Evolutionary conservation across 1,140 invertebrate species (phyloP).

Genomic region (Drosophila burlai): DNA sequence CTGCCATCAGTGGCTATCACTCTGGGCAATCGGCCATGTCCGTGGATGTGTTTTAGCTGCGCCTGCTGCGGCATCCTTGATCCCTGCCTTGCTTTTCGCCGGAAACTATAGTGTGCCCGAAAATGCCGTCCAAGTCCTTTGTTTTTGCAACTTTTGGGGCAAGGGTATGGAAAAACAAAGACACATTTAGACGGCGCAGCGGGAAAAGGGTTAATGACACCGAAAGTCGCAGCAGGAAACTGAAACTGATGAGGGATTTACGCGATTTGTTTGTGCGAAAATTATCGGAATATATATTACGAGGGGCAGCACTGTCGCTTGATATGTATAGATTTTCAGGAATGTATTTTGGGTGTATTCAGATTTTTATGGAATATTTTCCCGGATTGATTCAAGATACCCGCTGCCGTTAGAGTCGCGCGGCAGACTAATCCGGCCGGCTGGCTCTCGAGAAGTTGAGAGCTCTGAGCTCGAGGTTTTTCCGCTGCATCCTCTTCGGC

Average conservation of each 20-base stretch:
- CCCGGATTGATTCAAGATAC: slow-evolving; percentile 10
- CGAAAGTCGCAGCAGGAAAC: slow-evolving; percentile 18
- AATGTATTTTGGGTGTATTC: slow-evolving; percentile 36
- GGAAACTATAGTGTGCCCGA: slow-evolving; percentile 17
- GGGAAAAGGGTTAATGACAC: slow-evolving; percentile 41
- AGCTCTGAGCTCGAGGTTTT: slow-evolving; percentile 35
- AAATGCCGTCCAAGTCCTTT: slow-evolving; percentile 19
- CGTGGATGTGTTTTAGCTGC: slow-evolving; percentile 63
- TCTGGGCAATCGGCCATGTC: slow-evolving; percentile 60
- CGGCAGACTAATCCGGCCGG: slow-evolving; percentile 74
- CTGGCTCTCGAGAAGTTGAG: slow-evolving; percentile 46
- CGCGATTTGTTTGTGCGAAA: slow-evolving; percentile 17
- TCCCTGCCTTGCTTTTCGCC: background rate
- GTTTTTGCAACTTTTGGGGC: slow-evolving; percentile 21
- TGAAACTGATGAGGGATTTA: slow-evolving; percentile 10
- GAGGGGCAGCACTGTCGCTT: background rate
- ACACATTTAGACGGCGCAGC: slow-evolving; percentile 20
- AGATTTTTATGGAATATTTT: slow-evolving; percentile 9
- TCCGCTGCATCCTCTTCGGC: slow-evolving; percentile 34
- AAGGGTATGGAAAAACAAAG: slow-evolving; percentile 20
- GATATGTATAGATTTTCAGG: slow-evolving; percentile 39
- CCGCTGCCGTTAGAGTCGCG: slow-evolving; percentile 69
- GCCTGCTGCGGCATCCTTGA: slow-evolving; percentile 67
- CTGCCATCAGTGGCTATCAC: slow-evolving; percentile 63
- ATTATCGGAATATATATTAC: background rate